Evolutionary conservation across 2,113 vertebrate genomes (phyloP), one percentile per base, ranked within the genome.

Genomic region (Steatornis caripensis): DNA sequence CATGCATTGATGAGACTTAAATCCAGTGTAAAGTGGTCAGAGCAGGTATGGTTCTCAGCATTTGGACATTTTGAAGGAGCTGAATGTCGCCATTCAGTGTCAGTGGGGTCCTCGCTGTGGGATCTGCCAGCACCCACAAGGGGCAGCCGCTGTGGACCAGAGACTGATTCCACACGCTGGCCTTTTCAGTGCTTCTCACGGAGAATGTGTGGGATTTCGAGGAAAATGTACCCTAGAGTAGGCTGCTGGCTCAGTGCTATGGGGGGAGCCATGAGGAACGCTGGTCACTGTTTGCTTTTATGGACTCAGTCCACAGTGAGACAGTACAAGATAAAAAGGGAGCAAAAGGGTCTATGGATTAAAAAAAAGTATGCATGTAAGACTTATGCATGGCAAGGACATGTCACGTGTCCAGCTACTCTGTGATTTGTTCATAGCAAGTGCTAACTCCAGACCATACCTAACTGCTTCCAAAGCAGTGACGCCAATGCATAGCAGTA

Each of bases 141-240:
- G 62, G 18, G 20, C 34, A 74, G 29, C 45, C 4, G 1, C 37
- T 62, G 29, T 23, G n/a, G 69, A 6, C 24, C 26, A 34, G 13
- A 51, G 36, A 10, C 27, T 12, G 36, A 3, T 17, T 14, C 12
- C 1, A 1, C 9, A 3, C 18, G 8, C 53, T 55, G 80, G 45
- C 34, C 26, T 55, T 39, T 23, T 15, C 4, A 3, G 11, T 41
- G 12, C 58, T 65, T 58, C 34, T 54, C 5, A 0, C 6, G 36
- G 39, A 39, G 23, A 60, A 37, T 0, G 0, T 19, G 29, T 23
- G 20, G 57, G 30, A 24, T 71, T 46, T 26, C 0, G 29, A 58
- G 66, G 57, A 58, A 23, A 7, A 15, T 17, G 14, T 46, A 23
- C 83, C 39, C 20, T 19, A 2, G 39, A 16, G 36, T n/a, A 51